Base-by-base conservation (phyloP, 2,888 invertebrate genomes). In the Pegoplata infirma region DNA sequence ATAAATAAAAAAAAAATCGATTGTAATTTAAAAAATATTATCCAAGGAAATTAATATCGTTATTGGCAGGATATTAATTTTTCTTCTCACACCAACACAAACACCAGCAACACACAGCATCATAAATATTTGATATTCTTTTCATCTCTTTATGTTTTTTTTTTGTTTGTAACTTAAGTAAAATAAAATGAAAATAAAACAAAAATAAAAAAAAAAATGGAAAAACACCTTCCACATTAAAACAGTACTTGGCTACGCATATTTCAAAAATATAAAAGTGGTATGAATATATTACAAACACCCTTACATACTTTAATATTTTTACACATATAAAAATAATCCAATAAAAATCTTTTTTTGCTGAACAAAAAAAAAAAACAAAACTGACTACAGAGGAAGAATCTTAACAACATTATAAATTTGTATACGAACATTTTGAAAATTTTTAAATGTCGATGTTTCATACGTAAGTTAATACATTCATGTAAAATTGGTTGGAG, bases 1-100 rank as follows among this genome's bases (percentile, higher is more conserved):
- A 21, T n/a, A 51, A 23, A 23, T 21, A 51, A 23, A 6, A 47
- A 47, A 56, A 25, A 46, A 61, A 51, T 40, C 14, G 23, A 40
- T 58, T 53, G 49, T 51, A 58, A 40, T 51, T 72, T 51, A 5
- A 28, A 71, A 49, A 73, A 44, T 51, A 44, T 56, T 28, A 59
- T 63, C 14, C 55, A 46, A 73, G 74, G 69, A 74, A 74, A 78
- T 69, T 69, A 64, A 69, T 59, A 66, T 36, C 46, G 28, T 69
- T 74, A 74, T 78, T 74, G 68, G 36, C 73, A 78, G 78, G 78
- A 79, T 74, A 74, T 74, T 74, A 74, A 59, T 53, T 59, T 66
- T 53, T 66, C 63, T 74, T 23, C n/a, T 23, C 36, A 47, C 40
- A 66, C n/a, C 5, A 4, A 53, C 23, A 44, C 32, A 49, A 8